Evolutionary conservation across 2,113 vertebrate species (phyloP).

Genomic region (Thryonomys swinderianus): DNA sequence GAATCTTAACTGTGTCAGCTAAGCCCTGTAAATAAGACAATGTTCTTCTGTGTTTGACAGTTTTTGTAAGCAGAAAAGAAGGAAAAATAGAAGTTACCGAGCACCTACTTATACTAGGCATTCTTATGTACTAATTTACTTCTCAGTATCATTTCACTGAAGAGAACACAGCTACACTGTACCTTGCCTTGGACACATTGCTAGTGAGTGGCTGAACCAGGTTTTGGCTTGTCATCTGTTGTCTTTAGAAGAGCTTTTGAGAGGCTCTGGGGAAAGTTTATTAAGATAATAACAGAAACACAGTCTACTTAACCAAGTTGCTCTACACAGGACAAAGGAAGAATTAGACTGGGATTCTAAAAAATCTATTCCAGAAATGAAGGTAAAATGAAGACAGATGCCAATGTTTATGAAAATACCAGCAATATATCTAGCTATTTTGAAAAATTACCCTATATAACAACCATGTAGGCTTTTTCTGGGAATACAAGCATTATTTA

Average conservation of each 20-base stretch:
- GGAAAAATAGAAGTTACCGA: neutral
- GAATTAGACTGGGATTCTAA: neutral
- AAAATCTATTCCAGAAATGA: slow-evolving; percentile 31
- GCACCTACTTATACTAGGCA: neutral
- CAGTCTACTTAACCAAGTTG: slow-evolving; percentile 42
- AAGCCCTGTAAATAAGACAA: neutral
- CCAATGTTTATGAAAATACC: neutral
- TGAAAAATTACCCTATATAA: neutral
- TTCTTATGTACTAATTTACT: neutral
- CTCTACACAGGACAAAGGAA: slow-evolving; percentile 15
- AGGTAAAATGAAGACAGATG: slow-evolving; percentile 44
- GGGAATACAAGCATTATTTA: neutral
- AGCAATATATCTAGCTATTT: neutral
- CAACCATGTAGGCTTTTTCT: neutral
- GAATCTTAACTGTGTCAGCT: slow-evolving; percentile 38
- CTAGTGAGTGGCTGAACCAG: neutral
- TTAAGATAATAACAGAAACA: slow-evolving; percentile 56
- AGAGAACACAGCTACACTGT: neutral
- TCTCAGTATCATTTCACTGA: neutral
- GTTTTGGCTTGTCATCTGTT: neutral
- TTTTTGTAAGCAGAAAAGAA: neutral
- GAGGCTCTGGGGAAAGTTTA: slow-evolving; percentile 2
- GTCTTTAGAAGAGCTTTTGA: slow-evolving; percentile 22
- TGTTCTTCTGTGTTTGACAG: neutral
- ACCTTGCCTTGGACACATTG: neutral